Conservation (phyloP, 2,888 invertebrate species). For the Lysandra coridon region DNA sequence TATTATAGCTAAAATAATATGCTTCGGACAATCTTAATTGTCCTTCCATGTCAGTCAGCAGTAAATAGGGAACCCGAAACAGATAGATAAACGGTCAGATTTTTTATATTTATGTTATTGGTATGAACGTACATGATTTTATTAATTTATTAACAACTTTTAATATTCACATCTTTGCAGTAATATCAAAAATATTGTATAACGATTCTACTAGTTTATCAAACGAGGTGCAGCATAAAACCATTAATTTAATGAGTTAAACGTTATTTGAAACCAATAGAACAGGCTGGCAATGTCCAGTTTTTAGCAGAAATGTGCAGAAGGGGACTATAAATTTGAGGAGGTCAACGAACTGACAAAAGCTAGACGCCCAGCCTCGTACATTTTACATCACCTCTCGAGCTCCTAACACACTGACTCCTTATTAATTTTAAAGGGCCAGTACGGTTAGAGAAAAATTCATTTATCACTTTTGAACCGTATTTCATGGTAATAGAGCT, state of each 20-base stretch:
- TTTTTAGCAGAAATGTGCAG: conserved; percentile 2
- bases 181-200: not conserved
- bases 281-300: conserved; percentile 10
- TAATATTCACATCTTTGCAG: too few relatives aligned
- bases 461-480: too few relatives aligned
- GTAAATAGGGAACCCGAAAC: too few relatives aligned
- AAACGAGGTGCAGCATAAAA: not conserved
- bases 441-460: not conserved
- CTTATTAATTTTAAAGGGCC: not conserved
- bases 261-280: not conserved
- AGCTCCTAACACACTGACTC: not conserved
- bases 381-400: conserved; percentile 10
- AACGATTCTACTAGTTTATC: not conserved
- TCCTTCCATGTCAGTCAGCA: too few relatives aligned
- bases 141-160: too few relatives aligned
- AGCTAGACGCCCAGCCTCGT: conserved; percentile 1
- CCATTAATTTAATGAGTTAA: not conserved
- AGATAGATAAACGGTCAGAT: too few relatives aligned
- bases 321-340: conserved; percentile 4
- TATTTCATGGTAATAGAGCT: too few relatives aligned
- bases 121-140: too few relatives aligned
- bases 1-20: too few relatives aligned
- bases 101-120: too few relatives aligned
- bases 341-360: not conserved
- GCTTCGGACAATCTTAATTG: too few relatives aligned